Percentiles rank a stretch among this genome's conserved stretches.
Conservation (phyloP, 2,888 invertebrate genomes). For the Leptinotarsa haldemani region DNA sequence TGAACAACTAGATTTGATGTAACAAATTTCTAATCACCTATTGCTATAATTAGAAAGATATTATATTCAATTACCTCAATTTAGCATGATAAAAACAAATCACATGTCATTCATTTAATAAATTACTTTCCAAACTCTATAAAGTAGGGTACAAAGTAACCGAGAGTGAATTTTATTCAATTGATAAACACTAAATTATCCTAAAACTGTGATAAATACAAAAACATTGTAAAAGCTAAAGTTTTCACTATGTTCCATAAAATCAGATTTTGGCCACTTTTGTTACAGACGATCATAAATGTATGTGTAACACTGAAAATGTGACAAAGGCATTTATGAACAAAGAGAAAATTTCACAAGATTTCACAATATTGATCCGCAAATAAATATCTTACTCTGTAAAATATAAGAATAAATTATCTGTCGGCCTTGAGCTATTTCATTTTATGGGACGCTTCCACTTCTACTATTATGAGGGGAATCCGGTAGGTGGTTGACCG, state of each 20-base stretch:
- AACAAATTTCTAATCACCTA: conserved; percentile 25
- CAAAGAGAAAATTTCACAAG: not conserved
- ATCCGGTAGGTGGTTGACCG: conserved; percentile 69
- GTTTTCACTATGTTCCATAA: not conserved
- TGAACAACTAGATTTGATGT: conserved; percentile 12
- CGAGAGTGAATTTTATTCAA: not conserved
- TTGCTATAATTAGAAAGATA: conserved; percentile 21
- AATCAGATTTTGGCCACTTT: conserved; percentile 1
- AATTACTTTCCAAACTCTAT: conserved; percentile 9
- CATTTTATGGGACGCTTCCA: conserved; percentile 18
- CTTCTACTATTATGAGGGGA: conserved; percentile 59
- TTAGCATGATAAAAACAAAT: conserved; percentile 1
- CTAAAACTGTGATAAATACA: conserved; percentile 12
- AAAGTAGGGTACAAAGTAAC: not conserved
- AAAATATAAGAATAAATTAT: conserved; percentile 19
- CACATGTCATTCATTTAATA: conserved; percentile 13
- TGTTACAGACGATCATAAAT: not conserved
- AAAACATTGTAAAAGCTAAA: conserved; percentile 8
- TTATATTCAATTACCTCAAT: conserved; percentile 1
- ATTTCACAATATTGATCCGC: conserved; percentile 7
- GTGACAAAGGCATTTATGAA: conserved; percentile 7
- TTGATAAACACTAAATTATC: not conserved
- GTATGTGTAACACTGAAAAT: not conserved
- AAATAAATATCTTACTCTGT: conserved; percentile 26
- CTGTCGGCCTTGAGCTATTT: conserved; percentile 13